Conservation (phyloP, 2,888 invertebrate species). For the Lepidonotus clava region DNA sequence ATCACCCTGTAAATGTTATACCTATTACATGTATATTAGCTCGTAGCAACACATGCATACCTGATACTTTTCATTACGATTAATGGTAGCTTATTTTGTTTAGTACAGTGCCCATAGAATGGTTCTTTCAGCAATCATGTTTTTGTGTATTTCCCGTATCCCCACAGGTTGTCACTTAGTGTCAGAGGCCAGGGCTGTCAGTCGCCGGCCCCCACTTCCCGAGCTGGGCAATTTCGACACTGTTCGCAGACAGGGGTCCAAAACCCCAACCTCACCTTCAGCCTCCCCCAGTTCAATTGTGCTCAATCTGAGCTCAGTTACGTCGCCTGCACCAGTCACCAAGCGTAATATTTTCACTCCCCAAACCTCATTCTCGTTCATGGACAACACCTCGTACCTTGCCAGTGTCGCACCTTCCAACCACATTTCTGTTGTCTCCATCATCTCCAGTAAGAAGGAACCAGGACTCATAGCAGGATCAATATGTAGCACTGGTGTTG, state of each 20-base stretch:
- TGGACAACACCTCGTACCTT: not conserved
- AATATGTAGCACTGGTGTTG: not conserved
- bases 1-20: no score
- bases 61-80: no score
- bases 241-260: constrained; percentile 41
- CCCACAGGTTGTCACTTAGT: constrained; percentile 47
- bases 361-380: constrained; percentile 31
- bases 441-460: not conserved
- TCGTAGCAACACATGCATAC: no score
- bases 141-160: not conserved
- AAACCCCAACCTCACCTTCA: constrained; percentile 20
- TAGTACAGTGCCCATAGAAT: not conserved
- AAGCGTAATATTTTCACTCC: constrained; percentile 45
- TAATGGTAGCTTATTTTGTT: no score
- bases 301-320: constrained; percentile 2
- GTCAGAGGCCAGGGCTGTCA: constrained; percentile 32
- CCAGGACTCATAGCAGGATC: not conserved
- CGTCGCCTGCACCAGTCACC: not conserved
- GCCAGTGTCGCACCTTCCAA: constrained; percentile 33
- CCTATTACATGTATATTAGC: no score
- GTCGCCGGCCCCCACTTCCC: constrained; percentile 46
- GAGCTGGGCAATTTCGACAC: constrained; percentile 47
- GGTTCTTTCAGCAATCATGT: not conserved
- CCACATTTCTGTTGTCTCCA: constrained; percentile 24
- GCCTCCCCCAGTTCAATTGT: not conserved